Conservation (phyloP, 2,113 vertebrate genomes). For the Cololabis saira region DNA sequence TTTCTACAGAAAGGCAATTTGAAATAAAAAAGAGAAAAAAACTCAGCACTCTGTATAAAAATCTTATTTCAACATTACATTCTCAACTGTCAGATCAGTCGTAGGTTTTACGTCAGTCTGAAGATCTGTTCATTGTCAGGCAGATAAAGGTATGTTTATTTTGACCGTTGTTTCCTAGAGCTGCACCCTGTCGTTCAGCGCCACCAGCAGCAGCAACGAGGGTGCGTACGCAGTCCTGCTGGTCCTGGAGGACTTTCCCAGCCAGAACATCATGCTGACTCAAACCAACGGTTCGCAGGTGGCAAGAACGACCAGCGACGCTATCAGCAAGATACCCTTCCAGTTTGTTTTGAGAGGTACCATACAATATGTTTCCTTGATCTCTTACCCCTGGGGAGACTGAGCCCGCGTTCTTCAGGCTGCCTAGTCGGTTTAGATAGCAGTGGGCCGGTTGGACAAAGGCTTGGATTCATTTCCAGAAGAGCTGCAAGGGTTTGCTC, state of each 20-base stretch:
- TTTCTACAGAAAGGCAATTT: no score
- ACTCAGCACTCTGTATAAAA: no score
- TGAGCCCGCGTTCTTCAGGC: no score
- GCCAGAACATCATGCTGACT: conserved; percentile 20
- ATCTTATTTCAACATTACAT: no score
- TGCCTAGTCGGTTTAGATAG: no score
- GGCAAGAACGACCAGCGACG: rapidly evolving
- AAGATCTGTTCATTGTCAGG: no score
- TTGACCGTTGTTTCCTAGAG: conserved; percentile 18
- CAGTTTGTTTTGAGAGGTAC: conserved; percentile 51
- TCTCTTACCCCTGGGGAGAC: no score
- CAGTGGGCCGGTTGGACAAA: no score
- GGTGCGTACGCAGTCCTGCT: conserved; percentile 38
- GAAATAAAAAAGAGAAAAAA: no score
- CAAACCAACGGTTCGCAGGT: rapidly evolving
- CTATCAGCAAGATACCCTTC: conserved; percentile 48
- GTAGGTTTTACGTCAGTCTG: no score
- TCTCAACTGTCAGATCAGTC: no score
- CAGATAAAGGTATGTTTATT: conserved; percentile 18
- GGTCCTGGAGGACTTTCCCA: conserved; percentile 64
- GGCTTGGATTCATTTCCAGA: background rate
- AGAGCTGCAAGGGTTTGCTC: background rate
- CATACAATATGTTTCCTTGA: background rate
- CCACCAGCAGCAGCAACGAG: background rate
- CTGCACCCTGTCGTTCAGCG: conserved; percentile 37